Evolutionary conservation across 2,797 vertebrate species (phyloP).

Genomic region (Vireo griseus): DNA sequence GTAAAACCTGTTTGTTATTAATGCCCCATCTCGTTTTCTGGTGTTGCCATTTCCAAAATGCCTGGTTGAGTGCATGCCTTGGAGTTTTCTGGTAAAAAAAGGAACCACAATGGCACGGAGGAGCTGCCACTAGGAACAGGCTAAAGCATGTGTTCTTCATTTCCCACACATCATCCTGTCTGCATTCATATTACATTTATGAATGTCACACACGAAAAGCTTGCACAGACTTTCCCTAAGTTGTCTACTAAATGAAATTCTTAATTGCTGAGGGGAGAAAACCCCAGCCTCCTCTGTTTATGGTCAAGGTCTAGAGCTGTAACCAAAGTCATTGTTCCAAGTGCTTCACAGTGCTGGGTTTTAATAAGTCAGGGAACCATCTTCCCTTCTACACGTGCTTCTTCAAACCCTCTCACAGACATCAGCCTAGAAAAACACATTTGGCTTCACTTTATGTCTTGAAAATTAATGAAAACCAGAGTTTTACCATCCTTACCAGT

Average conservation of each 20-base stretch:
- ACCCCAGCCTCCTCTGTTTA: neutral
- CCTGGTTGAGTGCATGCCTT: neutral
- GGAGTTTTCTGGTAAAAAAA: neutral
- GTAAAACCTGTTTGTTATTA: neutral
- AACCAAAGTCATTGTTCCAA: neutral
- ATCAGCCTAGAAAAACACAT: constrained; percentile 1
- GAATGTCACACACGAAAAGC: neutral
- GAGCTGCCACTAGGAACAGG: neutral
- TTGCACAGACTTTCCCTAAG: neutral
- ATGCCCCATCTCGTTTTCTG: neutral
- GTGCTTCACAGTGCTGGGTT: neutral
- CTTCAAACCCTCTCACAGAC: neutral
- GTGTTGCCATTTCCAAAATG: neutral
- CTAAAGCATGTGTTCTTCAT: neutral
- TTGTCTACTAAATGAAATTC: neutral
- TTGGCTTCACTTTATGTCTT: constrained; percentile 28
- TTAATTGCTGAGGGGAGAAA: neutral
- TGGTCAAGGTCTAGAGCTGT: neutral
- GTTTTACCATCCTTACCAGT: neutral
- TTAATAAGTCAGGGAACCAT: neutral
- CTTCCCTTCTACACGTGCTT: neutral
- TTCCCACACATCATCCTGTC: neutral
- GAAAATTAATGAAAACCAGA: constrained; percentile 51
- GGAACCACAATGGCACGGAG: neutral
- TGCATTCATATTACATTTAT: neutral